Conservation (phyloP, 2,888 invertebrate genomes). For the Acanthococcus lagerstroemiae region DNA sequence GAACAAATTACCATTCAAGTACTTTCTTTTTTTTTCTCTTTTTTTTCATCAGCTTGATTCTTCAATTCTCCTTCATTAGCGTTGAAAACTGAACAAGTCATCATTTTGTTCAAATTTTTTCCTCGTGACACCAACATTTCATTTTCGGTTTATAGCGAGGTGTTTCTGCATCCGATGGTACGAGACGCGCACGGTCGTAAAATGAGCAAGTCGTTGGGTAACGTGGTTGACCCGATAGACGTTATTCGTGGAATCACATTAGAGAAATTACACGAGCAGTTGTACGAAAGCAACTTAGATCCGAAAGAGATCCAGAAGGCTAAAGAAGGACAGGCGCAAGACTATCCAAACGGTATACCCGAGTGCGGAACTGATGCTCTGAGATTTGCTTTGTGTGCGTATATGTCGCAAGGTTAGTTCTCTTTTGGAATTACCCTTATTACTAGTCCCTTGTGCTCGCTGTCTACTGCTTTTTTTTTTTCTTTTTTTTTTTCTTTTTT, state of each 20-base stretch:
- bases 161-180: constrained; percentile 93
- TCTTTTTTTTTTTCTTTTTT: too few relatives aligned
- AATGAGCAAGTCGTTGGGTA: constrained; percentile 98
- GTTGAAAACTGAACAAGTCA: too few relatives aligned
- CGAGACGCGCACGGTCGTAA: constrained; percentile 96
- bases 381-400: constrained; percentile 81
- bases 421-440: not conserved
- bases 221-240: constrained; percentile 94
- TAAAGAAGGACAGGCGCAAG: constrained; percentile 51
- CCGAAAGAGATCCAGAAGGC: constrained; percentile 69
- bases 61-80: not conserved
- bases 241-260: constrained; percentile 80
- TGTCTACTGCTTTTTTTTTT: not conserved
- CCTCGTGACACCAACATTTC: not conserved
- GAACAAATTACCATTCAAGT: constrained; percentile 82
- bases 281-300: constrained; percentile 73
- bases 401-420: constrained; percentile 64
- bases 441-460: not conserved
- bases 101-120: not conserved
- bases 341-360: constrained; percentile 81
- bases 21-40: constrained; percentile 37
- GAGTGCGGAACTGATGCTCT: constrained; percentile 94
- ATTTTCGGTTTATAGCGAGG: constrained; percentile 50
- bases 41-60: not conserved
- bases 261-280: constrained; percentile 63